Evolutionary conservation across 2,888 invertebrate species (phyloP).

Genomic region (Camponotus fellah): DNA sequence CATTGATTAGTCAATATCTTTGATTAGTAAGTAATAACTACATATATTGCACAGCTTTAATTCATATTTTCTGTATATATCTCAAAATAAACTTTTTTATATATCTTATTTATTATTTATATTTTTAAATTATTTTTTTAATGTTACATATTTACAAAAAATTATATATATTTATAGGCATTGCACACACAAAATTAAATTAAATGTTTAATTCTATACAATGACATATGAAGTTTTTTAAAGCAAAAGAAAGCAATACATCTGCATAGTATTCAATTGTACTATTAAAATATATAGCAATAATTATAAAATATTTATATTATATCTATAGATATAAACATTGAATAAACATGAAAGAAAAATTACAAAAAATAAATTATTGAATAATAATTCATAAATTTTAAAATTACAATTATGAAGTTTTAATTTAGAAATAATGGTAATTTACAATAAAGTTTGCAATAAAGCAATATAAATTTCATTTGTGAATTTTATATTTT

Average conservation of each 20-base stretch:
- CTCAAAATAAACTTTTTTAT: no score
- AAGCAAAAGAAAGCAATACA: no score
- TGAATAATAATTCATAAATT: neutral
- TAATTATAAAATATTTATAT: neutral
- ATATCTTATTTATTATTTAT: no score
- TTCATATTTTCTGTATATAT: no score
- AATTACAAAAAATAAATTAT: neutral
- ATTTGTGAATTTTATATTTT: neutral
- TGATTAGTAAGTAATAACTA: no score
- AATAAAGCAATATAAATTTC: neutral
- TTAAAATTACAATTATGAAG: neutral
- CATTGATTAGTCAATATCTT: no score
- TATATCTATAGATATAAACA: neutral
- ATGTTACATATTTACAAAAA: no score
- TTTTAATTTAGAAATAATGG: neutral
- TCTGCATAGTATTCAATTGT: no score
- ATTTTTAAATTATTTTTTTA: no score
- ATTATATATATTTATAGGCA: neutral
- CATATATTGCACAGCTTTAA: no score
- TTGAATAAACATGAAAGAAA: neutral
- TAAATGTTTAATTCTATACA: neutral
- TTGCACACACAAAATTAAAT: neutral
- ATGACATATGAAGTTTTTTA: neutral
- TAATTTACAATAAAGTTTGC: neutral
- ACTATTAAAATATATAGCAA: neutral